Percentiles rank a stretch among this genome's conserved stretches.
Conservation (phyloP, 2,888 invertebrate species). For the Agonopterix subpropinquella region DNA sequence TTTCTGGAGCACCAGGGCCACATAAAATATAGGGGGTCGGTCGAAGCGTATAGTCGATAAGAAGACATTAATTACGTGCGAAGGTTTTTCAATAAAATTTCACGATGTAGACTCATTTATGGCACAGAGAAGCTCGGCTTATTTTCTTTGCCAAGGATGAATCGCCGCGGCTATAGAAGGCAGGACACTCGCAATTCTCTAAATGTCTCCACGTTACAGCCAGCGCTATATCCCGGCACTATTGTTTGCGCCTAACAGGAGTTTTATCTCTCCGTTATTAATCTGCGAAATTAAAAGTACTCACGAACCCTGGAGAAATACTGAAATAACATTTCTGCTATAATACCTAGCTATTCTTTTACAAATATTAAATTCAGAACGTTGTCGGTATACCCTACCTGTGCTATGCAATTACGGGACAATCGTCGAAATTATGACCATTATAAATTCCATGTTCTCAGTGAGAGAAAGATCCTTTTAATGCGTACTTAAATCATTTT, state of each 20-base stretch:
- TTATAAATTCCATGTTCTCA: constrained; percentile 60
- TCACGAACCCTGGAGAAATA: constrained; percentile 7
- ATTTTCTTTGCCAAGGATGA: constrained; percentile 19
- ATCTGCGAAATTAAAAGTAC: constrained; percentile 37
- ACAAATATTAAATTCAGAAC: constrained; percentile 1
- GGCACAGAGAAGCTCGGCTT: neutral
- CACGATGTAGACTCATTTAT: neutral
- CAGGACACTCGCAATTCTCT: constrained; percentile 26
- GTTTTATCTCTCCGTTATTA: constrained; percentile 39
- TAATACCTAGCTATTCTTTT: neutral
- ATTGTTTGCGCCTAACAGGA: constrained; percentile 37
- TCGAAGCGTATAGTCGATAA: constrained; percentile 2
- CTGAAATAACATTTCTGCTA: neutral
- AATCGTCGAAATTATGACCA: constrained; percentile 52
- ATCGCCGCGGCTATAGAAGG: constrained; percentile 16
- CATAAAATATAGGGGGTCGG: constrained; percentile 7
- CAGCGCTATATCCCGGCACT: constrained; percentile 24
- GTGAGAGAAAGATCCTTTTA: constrained; percentile 59
- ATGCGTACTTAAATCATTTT: constrained; percentile 70
- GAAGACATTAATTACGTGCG: constrained; percentile 13
- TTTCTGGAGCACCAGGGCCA: neutral
- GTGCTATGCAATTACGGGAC: constrained; percentile 39
- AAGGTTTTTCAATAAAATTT: constrained; percentile 9
- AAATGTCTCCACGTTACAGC: constrained; percentile 25
- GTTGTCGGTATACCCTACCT: neutral